Evolutionary conservation across 2,113 vertebrate species (phyloP).

Genomic region (Octodon degus): DNA sequence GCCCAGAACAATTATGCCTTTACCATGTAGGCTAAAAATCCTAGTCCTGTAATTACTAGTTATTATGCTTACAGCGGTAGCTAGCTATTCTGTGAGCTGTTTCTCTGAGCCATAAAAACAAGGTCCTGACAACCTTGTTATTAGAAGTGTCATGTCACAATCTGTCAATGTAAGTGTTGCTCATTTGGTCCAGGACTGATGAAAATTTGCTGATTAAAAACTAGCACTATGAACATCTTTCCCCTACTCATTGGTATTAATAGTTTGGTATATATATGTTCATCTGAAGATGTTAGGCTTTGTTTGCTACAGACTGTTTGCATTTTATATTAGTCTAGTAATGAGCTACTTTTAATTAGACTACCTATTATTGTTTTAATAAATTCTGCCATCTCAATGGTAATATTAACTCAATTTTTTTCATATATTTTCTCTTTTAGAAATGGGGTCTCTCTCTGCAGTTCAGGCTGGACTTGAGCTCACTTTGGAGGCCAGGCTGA

Average conservation of each 20-base stretch:
- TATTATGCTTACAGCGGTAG: constrained; percentile 15
- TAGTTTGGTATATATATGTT: not conserved
- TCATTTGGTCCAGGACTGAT: not conserved
- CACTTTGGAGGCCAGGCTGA: no score
- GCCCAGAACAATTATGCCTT: not conserved
- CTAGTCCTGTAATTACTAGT: constrained; percentile 32
- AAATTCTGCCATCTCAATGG: not conserved
- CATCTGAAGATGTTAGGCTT: not conserved
- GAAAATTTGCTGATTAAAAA: constrained; percentile 39
- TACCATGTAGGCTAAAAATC: not conserved
- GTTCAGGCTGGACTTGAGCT: no score
- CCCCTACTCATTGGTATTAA: accelerated
- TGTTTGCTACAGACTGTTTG: not conserved
- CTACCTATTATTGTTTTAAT: not conserved
- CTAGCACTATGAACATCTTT: not conserved
- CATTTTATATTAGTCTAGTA: not conserved
- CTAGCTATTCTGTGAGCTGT: not conserved
- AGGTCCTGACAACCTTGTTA: constrained; percentile 11
- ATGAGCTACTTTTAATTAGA: not conserved
- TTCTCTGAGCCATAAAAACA: constrained; percentile 30
- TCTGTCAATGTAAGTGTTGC: not conserved
- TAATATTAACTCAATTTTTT: not conserved
- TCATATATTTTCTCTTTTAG: no score
- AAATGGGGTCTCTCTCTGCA: no score
- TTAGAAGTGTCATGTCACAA: constrained; percentile 3